Evolutionary conservation across 2,797 vertebrate genomes (phyloP).

Genomic region (Thaleichthys pacificus): DNA sequence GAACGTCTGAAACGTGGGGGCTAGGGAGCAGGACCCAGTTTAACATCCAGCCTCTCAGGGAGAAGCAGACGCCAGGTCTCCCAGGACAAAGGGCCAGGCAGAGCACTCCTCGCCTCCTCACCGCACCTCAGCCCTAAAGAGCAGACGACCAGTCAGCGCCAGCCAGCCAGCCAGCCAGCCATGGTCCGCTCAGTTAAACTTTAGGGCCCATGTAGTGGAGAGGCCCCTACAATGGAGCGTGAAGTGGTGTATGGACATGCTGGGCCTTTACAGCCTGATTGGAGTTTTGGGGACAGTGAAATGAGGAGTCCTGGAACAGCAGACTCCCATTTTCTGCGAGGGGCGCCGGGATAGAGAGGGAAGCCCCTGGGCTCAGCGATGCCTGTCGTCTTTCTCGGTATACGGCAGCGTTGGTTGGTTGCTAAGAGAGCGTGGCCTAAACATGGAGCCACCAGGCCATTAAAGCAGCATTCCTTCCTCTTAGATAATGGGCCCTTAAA

Average conservation of each 20-base stretch:
- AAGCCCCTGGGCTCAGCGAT: constrained; percentile 8
- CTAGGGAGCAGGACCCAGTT: background rate
- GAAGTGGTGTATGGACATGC: constrained; percentile 51
- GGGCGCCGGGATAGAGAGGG: constrained; percentile 45
- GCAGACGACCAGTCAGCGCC: background rate
- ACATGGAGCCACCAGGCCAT: constrained; percentile 73
- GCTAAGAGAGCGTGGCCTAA: constrained; percentile 56
- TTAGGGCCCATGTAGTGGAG: constrained; percentile 47
- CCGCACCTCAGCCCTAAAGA: background rate
- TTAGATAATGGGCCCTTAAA: constrained; percentile 78
- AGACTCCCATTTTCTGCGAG: constrained; percentile 46
- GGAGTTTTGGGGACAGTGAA: constrained; percentile 52
- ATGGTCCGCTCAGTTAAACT: constrained; percentile 50
- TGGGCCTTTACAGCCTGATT: constrained; percentile 67
- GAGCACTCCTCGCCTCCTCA: constrained; percentile 35
- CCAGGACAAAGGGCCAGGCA: constrained; percentile 58
- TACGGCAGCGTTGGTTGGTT: constrained; percentile 44
- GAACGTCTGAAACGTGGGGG: too few species aligned
- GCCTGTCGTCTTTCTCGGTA: constrained; percentile 46
- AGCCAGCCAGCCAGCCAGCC: background rate
- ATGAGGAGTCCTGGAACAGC: constrained; percentile 51
- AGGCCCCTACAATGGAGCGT: constrained; percentile 58
- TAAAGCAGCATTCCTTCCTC: constrained; percentile 77
- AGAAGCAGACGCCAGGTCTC: constrained; percentile 1
- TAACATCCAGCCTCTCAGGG: background rate